Conservation (phyloP, 1,140 invertebrate genomes). For the Diuraphis noxia region DNA sequence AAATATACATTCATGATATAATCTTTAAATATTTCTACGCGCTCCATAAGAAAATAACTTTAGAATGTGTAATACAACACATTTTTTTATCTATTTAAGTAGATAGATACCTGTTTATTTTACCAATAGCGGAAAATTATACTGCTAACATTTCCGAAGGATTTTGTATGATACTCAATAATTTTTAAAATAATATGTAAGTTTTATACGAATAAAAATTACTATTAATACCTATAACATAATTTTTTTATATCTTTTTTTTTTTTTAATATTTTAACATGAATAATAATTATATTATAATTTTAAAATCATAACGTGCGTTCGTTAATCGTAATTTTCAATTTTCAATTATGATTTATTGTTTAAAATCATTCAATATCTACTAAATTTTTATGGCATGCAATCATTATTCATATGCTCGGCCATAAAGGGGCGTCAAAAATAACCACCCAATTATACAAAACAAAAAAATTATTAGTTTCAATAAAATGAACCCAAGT, state of each 20-base stretch:
- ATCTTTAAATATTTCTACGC: background rate
- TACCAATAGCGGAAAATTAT: background rate
- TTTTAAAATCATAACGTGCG: no score
- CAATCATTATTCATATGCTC: background rate
- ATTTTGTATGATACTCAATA: background rate
- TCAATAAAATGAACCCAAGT: no score
- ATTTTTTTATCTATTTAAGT: background rate
- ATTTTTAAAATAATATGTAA: background rate
- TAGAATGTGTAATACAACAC: background rate
- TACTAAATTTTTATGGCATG: background rate
- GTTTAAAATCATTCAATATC: background rate
- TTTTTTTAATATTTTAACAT: background rate
- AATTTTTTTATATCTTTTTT: background rate
- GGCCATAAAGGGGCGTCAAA: background rate
- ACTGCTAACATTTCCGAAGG: background rate
- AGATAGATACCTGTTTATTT: no score
- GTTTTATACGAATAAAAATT: background rate
- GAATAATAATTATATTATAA: background rate
- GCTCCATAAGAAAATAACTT: background rate
- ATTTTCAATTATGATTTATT: background rate
- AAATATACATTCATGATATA: background rate
- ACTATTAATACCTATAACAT: background rate
- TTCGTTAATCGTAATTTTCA: background rate
- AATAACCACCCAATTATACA: background rate
- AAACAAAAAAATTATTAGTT: background rate